These are phyloP conservation scores for Drosophila acutilabella DNA, from an alignment of 2,888 invertebrate genomes.

Conservation along the genomic window DNA sequence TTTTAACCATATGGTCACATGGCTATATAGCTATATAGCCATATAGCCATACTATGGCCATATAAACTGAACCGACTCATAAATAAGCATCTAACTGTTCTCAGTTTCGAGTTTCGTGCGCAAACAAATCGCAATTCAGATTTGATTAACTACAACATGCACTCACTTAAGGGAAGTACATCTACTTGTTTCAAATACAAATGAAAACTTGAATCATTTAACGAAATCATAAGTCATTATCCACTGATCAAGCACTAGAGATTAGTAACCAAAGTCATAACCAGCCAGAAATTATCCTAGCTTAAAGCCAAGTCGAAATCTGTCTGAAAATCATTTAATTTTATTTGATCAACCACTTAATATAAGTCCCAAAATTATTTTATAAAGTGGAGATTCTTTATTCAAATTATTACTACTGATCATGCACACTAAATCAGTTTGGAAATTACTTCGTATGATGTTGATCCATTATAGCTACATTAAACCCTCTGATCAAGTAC, in stretches of 20 bases:
- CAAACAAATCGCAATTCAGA: slow-evolving; percentile 34
- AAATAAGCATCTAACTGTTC: slow-evolving; percentile 47
- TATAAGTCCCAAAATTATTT: too few relatives aligned
- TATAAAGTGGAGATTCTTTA: too few relatives aligned
- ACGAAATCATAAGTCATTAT: slow-evolving; percentile 1
- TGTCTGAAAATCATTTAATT: too few relatives aligned
- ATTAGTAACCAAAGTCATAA: background rate
- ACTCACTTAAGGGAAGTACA: slow-evolving; percentile 20
- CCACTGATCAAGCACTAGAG: background rate
- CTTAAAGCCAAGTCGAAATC: too few relatives aligned
- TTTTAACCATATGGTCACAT: too few relatives aligned
- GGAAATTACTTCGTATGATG: too few relatives aligned
- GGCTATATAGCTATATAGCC: slow-evolving; percentile 2
- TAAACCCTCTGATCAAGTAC: too few relatives aligned
- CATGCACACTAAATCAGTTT: too few relatives aligned
- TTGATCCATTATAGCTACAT: too few relatives aligned
- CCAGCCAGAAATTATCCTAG: too few relatives aligned
- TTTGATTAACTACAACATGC: slow-evolving; percentile 19
- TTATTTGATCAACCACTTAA: too few relatives aligned
- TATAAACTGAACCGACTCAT: slow-evolving; percentile 10
- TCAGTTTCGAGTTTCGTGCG: slow-evolving; percentile 44
- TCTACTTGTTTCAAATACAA: slow-evolving; percentile 5
- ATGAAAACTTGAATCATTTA: background rate
- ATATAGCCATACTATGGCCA: background rate
- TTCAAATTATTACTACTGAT: too few relatives aligned